phyloP scores from a whole-genome alignment of 2,113 vertebrate species.

The Enhydra lutris region DNA sequence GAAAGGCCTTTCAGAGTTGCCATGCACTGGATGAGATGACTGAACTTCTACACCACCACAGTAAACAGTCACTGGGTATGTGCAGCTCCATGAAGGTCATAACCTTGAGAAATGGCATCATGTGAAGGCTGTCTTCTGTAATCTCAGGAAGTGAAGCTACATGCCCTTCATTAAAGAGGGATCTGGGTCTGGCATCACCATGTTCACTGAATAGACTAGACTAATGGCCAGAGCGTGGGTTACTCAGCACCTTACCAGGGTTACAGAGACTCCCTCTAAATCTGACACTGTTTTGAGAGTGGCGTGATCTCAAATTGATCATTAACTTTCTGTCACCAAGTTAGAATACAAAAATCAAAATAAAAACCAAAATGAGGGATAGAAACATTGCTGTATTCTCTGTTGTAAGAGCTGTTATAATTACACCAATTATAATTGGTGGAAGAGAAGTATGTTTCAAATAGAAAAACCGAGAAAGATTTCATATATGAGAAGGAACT shows the following conservation, averaged over 20 bases:
- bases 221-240: not conserved
- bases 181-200: not conserved
- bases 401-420: not conserved
- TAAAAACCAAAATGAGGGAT: not conserved
- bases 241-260: not conserved
- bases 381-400: not conserved
- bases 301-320: not conserved
- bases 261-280: not conserved
- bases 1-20: not conserved
- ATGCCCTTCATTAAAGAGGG: not conserved
- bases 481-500: not conserved
- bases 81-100: not conserved
- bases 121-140: not conserved
- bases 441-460: not conserved
- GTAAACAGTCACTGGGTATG: not conserved
- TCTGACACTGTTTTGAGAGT: not conserved
- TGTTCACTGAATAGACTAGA: not conserved
- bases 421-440: not conserved
- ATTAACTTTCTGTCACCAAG: not conserved
- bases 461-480: not conserved
- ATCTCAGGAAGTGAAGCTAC: not conserved
- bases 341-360: not conserved
- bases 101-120: not conserved
- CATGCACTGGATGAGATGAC: not conserved
- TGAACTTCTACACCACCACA: not conserved